A percentile compares a stretch with the other conserved stretches of the same genome.
phyloP scores from a whole-genome alignment of 2,113 vertebrate species.

The Globicephala melas region DNA sequence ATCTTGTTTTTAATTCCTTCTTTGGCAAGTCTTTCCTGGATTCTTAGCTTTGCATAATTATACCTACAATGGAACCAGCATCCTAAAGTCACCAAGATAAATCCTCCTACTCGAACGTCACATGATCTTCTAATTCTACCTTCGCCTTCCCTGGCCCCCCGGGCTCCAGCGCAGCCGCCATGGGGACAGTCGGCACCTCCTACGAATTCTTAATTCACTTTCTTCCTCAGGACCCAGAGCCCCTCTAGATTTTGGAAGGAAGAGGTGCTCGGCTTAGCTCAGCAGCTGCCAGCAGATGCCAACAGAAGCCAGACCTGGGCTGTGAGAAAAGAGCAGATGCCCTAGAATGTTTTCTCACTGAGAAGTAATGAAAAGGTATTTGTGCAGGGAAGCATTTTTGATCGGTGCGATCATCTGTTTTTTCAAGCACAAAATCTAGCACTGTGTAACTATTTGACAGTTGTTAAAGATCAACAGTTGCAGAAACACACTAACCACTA shows the following conservation, averaged over 20 bases:
- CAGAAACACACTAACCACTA: slow-evolving; percentile 64
- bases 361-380: slow-evolving; percentile 22
- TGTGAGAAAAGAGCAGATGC: background rate
- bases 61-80: no score
- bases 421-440: background rate
- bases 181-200: no score
- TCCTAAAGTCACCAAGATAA: no score
- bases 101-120: no score
- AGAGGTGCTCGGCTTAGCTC: background rate
- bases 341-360: background rate
- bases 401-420: slow-evolving; percentile 27
- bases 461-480: slow-evolving; percentile 73
- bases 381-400: background rate
- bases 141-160: no score
- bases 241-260: background rate
- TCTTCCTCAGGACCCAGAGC: background rate
- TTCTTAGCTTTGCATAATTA: no score
- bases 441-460: slow-evolving; percentile 38
- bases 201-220: background rate
- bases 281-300: background rate
- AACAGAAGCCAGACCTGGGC: background rate
- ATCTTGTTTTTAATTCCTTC: no score
- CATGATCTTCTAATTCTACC: no score
- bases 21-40: no score
- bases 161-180: no score